Evolutionary conservation across 2,113 vertebrate species (phyloP).

Genomic region (Charadrius vociferus): DNA sequence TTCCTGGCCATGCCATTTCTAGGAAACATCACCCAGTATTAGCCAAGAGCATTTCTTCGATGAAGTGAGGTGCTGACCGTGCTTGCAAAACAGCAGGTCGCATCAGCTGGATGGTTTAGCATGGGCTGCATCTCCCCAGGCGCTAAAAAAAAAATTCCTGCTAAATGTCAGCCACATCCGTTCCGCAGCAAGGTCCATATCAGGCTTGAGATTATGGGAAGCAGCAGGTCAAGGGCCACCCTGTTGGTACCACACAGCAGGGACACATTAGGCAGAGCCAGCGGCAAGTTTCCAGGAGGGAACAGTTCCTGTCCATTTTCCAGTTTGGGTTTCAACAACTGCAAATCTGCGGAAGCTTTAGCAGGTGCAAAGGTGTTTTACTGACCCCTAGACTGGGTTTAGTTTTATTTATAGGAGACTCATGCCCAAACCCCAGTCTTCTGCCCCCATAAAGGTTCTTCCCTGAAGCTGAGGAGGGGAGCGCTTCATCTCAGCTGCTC

Average conservation of each 20-base stretch:
- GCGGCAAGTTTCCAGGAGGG: background rate
- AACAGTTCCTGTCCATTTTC: background rate
- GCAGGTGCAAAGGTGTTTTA: background rate
- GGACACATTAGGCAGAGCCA: background rate
- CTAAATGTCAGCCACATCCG: constrained; percentile 48
- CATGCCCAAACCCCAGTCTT: background rate
- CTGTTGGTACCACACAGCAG: background rate
- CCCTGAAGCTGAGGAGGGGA: background rate
- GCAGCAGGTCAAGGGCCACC: background rate
- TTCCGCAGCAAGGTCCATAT: background rate
- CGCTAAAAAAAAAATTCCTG: background rate
- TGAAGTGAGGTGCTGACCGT: constrained; percentile 19
- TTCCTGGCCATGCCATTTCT: background rate
- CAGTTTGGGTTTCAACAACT: background rate
- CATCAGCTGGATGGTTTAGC: background rate
- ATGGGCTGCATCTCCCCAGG: background rate
- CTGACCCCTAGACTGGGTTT: background rate
- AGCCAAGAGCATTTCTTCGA: background rate
- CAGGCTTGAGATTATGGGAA: background rate
- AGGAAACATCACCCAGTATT: background rate
- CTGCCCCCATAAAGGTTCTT: background rate
- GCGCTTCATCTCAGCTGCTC: background rate
- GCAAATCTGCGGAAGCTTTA: background rate
- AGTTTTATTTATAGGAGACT: background rate
- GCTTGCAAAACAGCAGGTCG: constrained; percentile 8